A percentile compares a stretch with the other conserved stretches of the same genome.
Conservation (phyloP, 2,888 invertebrate genomes). For the Amblyteles armatorius region DNA sequence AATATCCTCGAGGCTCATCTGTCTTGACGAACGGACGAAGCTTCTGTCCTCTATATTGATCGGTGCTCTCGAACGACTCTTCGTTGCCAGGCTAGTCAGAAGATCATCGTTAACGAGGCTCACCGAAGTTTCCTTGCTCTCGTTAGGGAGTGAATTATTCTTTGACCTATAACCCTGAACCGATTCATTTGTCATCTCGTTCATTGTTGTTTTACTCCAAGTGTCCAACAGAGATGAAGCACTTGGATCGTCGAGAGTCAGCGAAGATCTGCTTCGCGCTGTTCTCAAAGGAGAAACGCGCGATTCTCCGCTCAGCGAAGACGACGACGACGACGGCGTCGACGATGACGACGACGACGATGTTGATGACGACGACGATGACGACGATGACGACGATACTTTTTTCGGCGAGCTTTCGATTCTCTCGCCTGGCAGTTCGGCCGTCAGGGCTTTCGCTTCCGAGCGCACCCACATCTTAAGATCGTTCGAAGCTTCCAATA, state of each 20-base stretch:
- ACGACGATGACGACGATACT: constrained; percentile 3
- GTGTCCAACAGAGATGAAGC: constrained; percentile 23
- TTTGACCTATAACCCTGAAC: constrained; percentile 24
- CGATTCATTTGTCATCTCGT: constrained; percentile 25
- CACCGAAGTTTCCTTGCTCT: constrained; percentile 46
- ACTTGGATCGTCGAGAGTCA: constrained; percentile 62
- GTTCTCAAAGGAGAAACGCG: constrained; percentile 42
- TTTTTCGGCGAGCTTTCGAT: constrained; percentile 24
- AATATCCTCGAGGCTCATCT: constrained; percentile 81
- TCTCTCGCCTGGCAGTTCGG: constrained; percentile 56
- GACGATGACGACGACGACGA: background rate
- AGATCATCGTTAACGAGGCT: constrained; percentile 75
- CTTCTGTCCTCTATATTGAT: constrained; percentile 79
- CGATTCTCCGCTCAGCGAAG: constrained; percentile 3
- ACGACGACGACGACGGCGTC: background rate
- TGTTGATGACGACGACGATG: background rate
- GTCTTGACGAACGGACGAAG: constrained; percentile 77
- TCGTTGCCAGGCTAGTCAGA: constrained; percentile 79
- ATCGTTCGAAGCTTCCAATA: constrained; percentile 78
- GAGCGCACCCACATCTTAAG: constrained; percentile 80
- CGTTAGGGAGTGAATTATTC: constrained; percentile 14
- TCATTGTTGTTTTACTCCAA: constrained; percentile 31
- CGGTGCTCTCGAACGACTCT: constrained; percentile 79
- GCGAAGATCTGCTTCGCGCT: constrained; percentile 60
- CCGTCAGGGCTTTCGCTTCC: constrained; percentile 75